Evolutionary conservation across 1,140 invertebrate genomes (phyloP).

Genomic region (Tetramorium parvispinum): DNA sequence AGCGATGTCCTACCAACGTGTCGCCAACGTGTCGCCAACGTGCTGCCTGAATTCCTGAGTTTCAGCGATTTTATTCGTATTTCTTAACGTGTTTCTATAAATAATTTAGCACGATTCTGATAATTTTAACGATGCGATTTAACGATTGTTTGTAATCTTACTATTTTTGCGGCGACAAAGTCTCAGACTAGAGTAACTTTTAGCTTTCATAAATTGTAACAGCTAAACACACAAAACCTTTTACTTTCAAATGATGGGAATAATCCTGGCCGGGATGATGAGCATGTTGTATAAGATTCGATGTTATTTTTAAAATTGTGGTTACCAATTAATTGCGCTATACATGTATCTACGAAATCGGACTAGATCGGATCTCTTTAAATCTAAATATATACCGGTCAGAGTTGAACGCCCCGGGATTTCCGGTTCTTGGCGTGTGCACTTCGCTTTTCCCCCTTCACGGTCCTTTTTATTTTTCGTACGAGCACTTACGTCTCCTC

Average conservation of each 20-base stretch:
- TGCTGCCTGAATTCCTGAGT: not conserved
- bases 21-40: not conserved
- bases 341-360: constrained; percentile 68
- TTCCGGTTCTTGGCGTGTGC: constrained; percentile 81
- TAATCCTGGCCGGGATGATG: not conserved
- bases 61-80: not conserved
- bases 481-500: constrained; percentile 58
- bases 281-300: not conserved
- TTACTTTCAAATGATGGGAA: not conserved
- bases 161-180: not conserved
- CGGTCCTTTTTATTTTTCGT: constrained; percentile 70
- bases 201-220: not conserved
- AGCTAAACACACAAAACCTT: not conserved
- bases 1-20: not conserved
- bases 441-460: constrained; percentile 73
- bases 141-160: not conserved
- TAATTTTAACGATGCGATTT: constrained; percentile 7
- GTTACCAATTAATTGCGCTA: constrained; percentile 7
- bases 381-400: constrained; percentile 81
- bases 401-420: constrained; percentile 84
- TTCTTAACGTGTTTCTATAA: not conserved
- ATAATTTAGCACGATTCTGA: not conserved
- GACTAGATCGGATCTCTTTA: constrained; percentile 80
- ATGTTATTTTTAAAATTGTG: not conserved
- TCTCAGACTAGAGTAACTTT: not conserved